Conservation (phyloP, 2,797 vertebrate species). For the Florisuga fusca region DNA sequence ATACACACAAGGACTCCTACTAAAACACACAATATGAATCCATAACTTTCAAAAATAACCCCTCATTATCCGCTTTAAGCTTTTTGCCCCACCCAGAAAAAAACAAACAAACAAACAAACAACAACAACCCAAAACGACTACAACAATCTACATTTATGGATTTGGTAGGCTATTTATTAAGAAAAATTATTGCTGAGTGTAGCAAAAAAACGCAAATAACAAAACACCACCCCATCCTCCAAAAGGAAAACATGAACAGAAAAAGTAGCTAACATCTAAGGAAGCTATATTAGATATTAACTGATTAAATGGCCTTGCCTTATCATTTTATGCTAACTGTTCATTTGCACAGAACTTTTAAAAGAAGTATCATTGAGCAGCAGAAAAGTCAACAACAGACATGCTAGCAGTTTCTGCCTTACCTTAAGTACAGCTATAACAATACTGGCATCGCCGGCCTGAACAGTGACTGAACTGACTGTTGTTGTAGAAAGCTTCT, state of each 20-base stretch:
- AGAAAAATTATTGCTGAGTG: not conserved
- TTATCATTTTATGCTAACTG: not conserved
- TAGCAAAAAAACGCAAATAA: not conserved
- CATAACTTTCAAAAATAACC: not conserved
- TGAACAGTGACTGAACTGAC: conserved; percentile 91
- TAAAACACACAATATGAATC: not conserved
- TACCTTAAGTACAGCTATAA: conserved; percentile 91
- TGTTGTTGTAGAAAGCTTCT: conserved; percentile 82
- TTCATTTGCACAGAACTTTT: not conserved
- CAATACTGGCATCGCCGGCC: conserved; percentile 85
- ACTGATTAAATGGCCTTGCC: not conserved
- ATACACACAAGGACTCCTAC: not conserved
- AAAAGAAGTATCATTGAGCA: not conserved
- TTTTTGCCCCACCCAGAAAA: not conserved
- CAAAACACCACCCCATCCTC: not conserved
- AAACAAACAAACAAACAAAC: too few relatives aligned
- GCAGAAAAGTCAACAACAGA: not conserved
- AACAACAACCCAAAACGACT: too few relatives aligned
- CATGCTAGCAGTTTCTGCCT: not conserved
- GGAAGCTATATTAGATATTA: not conserved
- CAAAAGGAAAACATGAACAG: not conserved
- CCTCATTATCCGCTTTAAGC: not conserved
- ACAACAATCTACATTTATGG: not conserved
- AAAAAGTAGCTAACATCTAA: not conserved
- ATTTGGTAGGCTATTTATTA: not conserved